Evolutionary conservation across 2,113 vertebrate genomes (phyloP), one percentile per base, ranked within the genome.

Genomic region (Fregata magnificens): DNA sequence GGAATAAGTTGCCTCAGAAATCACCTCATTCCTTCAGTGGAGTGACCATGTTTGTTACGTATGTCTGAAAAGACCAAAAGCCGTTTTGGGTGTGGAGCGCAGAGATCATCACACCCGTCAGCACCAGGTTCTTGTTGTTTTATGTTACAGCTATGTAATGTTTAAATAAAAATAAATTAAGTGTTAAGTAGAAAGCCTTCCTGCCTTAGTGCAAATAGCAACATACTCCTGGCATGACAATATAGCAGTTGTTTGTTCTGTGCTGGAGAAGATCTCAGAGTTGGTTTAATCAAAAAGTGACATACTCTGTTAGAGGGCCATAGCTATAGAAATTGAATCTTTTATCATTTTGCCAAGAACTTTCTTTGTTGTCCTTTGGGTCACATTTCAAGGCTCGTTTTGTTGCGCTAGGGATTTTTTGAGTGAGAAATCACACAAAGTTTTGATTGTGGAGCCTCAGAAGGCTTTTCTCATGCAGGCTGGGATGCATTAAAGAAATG

Each of bases 111-210:
- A 26, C 56, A 36, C 59, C 61, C 24, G 4, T 94, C 94, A 95
- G 83, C 92, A 94, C 58, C 25, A 49, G 50, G 79, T 90, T 86
- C 71, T 85, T 72, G 44, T 81, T 89, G 69, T 67, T 96, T 93
- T 92, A 86, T 80, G 67, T 92, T 90, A 55, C 82, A 90, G 47
- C 61, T 95, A 70, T 88, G 88, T 89, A 88, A 95, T 69, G 56
- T 77, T 97, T 89, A 94, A 96, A 95, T 91, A 95, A 95, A 95
- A 96, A 92, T 82, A 82, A 95, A 95, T 96, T 86, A 93, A 86
- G 86, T 95, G 93, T 79, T 95, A 97, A 93, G 86, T 77, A 83
- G 79, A 95, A 83, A 88, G 88, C 59, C 55, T 96, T 92, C 88
- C 88, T 96, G 86, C 94, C 72, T 90, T 86, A 79, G 83, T 78